These are phyloP conservation scores for Mythimna lalbum DNA, from an alignment of 2,888 invertebrate genomes.

Conservation along the genomic window DNA sequence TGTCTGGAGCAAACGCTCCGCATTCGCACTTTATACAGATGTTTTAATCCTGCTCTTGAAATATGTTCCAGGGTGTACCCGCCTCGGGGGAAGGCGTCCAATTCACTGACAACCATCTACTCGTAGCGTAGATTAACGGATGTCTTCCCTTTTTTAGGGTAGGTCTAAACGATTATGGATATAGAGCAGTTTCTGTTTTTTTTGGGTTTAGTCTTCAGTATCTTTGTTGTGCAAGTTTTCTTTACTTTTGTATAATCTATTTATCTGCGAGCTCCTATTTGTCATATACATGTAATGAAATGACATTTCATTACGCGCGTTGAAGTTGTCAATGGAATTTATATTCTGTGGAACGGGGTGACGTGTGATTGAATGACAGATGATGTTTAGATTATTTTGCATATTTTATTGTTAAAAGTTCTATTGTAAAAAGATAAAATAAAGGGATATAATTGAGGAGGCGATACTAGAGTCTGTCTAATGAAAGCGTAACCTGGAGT, in stretches of 20 bases:
- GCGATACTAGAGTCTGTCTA: no score
- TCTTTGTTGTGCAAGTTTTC: background rate
- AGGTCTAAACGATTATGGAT: slow-evolving; percentile 61
- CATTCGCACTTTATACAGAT: slow-evolving; percentile 85
- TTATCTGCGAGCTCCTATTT: no score
- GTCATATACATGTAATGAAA: no score
- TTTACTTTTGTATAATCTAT: background rate
- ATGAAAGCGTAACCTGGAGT: no score
- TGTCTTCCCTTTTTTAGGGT: slow-evolving; percentile 75
- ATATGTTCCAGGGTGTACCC: slow-evolving; percentile 79
- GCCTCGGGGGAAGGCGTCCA: slow-evolving; percentile 73
- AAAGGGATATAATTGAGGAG: no score
- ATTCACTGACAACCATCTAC: slow-evolving; percentile 80
- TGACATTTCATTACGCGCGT: no score
- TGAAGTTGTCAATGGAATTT: no score
- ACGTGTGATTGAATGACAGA: no score
- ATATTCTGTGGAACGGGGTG: no score
- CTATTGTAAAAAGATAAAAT: no score
- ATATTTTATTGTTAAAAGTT: no score
- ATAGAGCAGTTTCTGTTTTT: slow-evolving; percentile 63
- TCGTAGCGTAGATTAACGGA: slow-evolving; percentile 77
- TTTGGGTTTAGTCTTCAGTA: background rate
- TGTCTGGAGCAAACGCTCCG: slow-evolving; percentile 85
- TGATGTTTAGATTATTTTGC: no score
- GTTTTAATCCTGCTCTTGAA: slow-evolving; percentile 89